Evolutionary conservation across 2,113 vertebrate genomes (phyloP), one percentile per base, ranked within the genome.

Genomic region (Ifrita kowaldi): DNA sequence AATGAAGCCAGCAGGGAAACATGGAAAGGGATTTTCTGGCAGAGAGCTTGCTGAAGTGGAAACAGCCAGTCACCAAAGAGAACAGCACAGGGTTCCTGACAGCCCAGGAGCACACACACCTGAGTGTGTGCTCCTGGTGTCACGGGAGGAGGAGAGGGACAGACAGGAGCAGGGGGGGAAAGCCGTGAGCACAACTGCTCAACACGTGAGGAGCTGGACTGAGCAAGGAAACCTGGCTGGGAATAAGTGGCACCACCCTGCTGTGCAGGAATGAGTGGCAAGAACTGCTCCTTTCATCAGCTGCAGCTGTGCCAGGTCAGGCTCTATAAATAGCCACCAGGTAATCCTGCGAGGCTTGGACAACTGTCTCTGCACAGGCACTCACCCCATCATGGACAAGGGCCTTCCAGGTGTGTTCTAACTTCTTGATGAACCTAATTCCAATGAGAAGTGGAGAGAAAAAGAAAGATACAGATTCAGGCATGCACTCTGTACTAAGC

Each of bases 371-470:
- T n/a, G 71, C 57, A 80, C 37, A 42, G 59, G 23, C 39, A 98
- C 99, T 98, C 96, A 99, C 99, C 98, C 99, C 99, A 0, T 99
- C 99, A 1, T 99, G 99, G 87, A 99, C 99, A 16, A 99, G 98
- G 88, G 99, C 99, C 96, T 99, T 99, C 99, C 99, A 99, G 37
- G 99, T 99, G 85, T 99, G 99, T 67, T 99, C 99, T 71, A 99
- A 91, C 95, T 99, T 99, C 98, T 99, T 99, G 97, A 99, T 99
- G 95, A 99, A 98, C 97, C 99, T 99, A 96, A 82, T 70, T 47
- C 35, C 80, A 52, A 37, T 32, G 11, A 67, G 20, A 95, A 86
- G 24, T 2, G 11, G 35, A 87, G 23, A 71, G 9, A 55, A 59
- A 69, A 24, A 39, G 10, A 63, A 14, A 63, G 26, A 80, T 3